Conservation (phyloP, 2,113 vertebrate species). For the Zosterops lateralis region DNA sequence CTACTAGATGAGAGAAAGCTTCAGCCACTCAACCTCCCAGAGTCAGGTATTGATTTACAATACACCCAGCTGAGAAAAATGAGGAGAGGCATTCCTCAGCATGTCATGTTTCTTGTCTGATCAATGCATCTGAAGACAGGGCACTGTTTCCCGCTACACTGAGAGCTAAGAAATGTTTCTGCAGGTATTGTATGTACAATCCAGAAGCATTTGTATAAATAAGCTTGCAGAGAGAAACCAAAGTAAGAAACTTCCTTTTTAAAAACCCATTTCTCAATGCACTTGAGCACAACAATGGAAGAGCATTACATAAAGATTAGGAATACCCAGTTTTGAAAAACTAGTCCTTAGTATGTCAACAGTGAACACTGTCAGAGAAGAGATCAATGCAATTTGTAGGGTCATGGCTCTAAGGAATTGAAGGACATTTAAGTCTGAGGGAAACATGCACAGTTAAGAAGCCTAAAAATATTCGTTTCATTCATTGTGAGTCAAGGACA, state of each 20-base stretch:
- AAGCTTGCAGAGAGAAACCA: background rate
- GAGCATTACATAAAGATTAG: background rate
- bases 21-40: background rate
- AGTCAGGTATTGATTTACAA: background rate
- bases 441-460: background rate
- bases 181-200: fast-evolving
- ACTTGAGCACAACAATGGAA: background rate
- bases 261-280: background rate
- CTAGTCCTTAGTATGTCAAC: background rate
- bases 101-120: background rate
- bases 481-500: background rate
- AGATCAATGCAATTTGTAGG: background rate
- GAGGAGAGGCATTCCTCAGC: background rate
- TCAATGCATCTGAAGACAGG: background rate
- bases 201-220: background rate
- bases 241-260: background rate
- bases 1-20: background rate
- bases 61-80: background rate
- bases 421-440: background rate
- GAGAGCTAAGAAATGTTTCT: background rate
- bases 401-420: background rate
- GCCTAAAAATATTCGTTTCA: background rate
- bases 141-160: background rate
- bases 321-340: background rate
- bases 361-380: background rate